Percentiles rank a stretch among this genome's conserved stretches.
Conservation (phyloP, 2,113 vertebrate genomes). For the Desmodus rotundus region DNA sequence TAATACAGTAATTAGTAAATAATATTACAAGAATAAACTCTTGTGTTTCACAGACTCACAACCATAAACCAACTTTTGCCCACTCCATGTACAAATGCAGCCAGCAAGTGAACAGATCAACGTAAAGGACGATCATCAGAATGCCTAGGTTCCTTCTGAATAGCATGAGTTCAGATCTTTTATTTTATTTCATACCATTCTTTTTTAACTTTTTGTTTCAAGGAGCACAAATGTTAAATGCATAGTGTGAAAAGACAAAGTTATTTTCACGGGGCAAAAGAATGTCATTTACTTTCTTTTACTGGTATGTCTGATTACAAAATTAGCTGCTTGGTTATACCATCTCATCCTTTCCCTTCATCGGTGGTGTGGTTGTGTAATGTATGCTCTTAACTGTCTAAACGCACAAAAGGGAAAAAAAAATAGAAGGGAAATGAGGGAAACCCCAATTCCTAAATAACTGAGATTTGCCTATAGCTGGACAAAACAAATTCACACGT, state of each 20-base stretch:
- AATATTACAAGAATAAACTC: background rate
- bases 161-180: background rate
- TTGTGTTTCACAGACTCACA: background rate
- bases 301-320: background rate
- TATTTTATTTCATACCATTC: background rate
- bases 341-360: background rate
- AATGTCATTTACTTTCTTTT: background rate
- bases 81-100: background rate
- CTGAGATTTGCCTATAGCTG: background rate
- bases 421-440: background rate
- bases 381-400: background rate
- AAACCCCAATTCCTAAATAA: constrained; percentile 9
- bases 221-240: background rate
- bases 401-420: background rate
- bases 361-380: background rate
- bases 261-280: background rate
- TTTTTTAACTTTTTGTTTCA: background rate
- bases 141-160: background rate
- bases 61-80: background rate
- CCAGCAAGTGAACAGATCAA: background rate
- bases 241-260: background rate
- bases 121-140: background rate
- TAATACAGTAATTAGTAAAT: background rate
- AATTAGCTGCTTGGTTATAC: background rate
- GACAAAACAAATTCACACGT: background rate